Evolutionary conservation across 2,113 vertebrate species (phyloP).

Genomic region (Papio anubis): DNA sequence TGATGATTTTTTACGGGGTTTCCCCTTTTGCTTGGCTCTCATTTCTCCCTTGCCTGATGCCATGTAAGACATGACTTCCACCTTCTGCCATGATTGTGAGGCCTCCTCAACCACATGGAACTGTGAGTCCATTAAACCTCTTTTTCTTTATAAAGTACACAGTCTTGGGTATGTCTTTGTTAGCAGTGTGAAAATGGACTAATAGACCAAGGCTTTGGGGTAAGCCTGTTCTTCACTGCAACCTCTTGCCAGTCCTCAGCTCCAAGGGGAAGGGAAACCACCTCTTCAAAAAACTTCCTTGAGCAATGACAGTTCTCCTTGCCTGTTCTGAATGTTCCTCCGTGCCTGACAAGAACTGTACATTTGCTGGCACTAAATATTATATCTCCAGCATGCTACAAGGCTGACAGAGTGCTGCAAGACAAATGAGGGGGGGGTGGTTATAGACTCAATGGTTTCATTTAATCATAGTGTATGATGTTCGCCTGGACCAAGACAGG

Average conservation of each 20-base stretch:
- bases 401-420: conserved; percentile 13
- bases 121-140: no score
- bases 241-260: not conserved
- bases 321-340: not conserved
- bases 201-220: not conserved
- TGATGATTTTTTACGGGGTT: no score
- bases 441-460: not conserved
- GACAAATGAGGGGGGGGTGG: not conserved
- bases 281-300: not conserved
- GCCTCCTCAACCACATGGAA: no score
- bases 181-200: no score
- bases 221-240: not conserved
- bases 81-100: no score
- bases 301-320: not conserved
- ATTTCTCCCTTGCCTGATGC: no score
- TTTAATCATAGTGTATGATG: not conserved
- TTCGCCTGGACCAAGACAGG: not conserved
- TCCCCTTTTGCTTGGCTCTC: no score
- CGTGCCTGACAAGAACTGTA: not conserved
- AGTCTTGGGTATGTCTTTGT: no score
- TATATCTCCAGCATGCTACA: not conserved
- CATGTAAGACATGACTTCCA: no score
- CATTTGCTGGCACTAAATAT: not conserved
- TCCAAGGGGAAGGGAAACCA: not conserved
- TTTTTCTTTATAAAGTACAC: no score